phyloP scores from a whole-genome alignment of 2,888 invertebrate genomes.

The Willowsia nigromaculata region DNA sequence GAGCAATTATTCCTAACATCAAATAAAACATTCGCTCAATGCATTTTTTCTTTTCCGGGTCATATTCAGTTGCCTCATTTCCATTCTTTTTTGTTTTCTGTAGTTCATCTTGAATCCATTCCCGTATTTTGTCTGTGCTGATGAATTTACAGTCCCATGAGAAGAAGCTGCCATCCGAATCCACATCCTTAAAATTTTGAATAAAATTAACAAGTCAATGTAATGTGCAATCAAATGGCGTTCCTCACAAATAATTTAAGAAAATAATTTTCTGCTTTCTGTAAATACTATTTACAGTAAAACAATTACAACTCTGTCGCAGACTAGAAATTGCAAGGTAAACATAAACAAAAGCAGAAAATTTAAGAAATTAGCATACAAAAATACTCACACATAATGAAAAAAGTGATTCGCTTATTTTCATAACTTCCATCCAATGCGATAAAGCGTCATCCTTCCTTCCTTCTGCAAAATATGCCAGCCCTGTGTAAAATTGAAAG shows the following conservation, averaged over 20 bases:
- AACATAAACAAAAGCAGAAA: background rate
- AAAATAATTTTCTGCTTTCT: too few relatives aligned
- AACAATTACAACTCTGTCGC: too few relatives aligned
- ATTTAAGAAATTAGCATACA: too few relatives aligned
- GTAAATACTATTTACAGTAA: too few relatives aligned
- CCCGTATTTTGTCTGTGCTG: slow-evolving; percentile 65
- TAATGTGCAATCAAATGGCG: too few relatives aligned
- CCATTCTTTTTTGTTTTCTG: background rate
- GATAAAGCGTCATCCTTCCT: slow-evolving; percentile 61
- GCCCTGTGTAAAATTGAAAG: slow-evolving; percentile 67
- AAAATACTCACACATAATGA: slow-evolving; percentile 35
- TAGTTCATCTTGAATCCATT: slow-evolving; percentile 70
- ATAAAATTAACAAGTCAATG: too few relatives aligned
- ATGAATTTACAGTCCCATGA: slow-evolving; percentile 51
- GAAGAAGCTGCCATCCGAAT: slow-evolving; percentile 56
- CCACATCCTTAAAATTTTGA: slow-evolving; percentile 71
- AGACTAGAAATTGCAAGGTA: too few relatives aligned
- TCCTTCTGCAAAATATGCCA: slow-evolving; percentile 68
- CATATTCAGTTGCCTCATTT: background rate
- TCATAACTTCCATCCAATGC: slow-evolving; percentile 58
- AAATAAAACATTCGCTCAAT: slow-evolving; percentile 51
- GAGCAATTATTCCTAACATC: slow-evolving; percentile 55
- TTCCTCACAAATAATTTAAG: too few relatives aligned
- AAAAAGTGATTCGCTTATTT: slow-evolving; percentile 50
- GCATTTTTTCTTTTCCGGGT: background rate